Conservation (phyloP, 1,140 invertebrate genomes). For the Diachasmimorpha longicaudata region DNA sequence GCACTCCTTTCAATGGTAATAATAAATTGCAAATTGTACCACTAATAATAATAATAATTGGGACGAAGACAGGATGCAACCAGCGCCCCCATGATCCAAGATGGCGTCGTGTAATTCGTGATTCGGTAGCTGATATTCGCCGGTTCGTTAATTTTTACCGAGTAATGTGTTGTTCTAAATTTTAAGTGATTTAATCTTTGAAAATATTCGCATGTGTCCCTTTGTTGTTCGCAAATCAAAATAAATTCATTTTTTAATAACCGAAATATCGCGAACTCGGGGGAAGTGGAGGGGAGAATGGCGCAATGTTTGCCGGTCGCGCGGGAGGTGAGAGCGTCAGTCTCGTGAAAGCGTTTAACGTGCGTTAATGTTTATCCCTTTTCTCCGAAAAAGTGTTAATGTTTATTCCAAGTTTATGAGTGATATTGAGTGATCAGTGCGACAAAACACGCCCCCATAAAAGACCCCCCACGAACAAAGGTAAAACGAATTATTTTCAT, state of each 20-base stretch:
- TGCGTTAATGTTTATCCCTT: background rate
- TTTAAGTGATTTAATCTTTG: too few relatives aligned
- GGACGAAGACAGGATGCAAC: too few relatives aligned
- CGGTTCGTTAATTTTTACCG: too few relatives aligned
- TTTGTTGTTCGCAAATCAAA: too few relatives aligned
- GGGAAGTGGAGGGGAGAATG: background rate
- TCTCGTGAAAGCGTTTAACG: background rate
- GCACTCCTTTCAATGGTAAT: too few relatives aligned
- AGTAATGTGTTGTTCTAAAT: too few relatives aligned
- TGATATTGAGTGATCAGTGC: background rate
- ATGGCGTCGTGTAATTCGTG: too few relatives aligned
- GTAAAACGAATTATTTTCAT: background rate
- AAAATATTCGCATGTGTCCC: too few relatives aligned
- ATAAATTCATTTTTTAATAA: background rate
- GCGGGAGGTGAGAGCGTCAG: background rate
- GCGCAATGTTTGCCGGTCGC: background rate
- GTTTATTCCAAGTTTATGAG: background rate
- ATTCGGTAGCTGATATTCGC: too few relatives aligned
- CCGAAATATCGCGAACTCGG: background rate
- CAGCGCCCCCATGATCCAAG: too few relatives aligned
- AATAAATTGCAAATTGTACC: too few relatives aligned
- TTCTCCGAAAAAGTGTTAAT: background rate
- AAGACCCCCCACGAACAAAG: background rate
- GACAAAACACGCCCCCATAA: background rate
- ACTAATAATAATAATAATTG: too few relatives aligned